Base-by-base conservation (phyloP, 2,888 invertebrate species). In the Microchrysa polita region DNA sequence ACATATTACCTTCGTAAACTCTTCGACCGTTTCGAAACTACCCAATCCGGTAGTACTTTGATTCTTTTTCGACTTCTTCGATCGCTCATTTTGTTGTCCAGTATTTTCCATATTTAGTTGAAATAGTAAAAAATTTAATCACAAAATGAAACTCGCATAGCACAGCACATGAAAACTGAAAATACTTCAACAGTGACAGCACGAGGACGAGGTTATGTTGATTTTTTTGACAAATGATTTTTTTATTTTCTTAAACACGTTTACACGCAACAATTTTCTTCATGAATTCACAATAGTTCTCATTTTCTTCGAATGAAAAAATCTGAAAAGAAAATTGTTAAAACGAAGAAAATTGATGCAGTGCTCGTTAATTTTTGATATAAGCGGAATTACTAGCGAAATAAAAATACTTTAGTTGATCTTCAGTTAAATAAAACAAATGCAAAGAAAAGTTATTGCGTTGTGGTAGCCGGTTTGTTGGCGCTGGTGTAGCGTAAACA, bases 91-190 rank as follows among this genome's bases (percentile, higher is more conserved):
- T 5, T 53, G 23, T 52, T 27, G 7, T 20, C 22, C 16, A 23
- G n/a, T 14, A 34, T 34, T 34, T 67, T 20, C 52, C 18, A 67
- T 67, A n/a, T n/a, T 65, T 14, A 22, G 14, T 18, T 0, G 7
- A 2, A 59, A 22, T 23, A n/a, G 27, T 5, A 34, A 34, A 34
- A 34, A 5, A 7, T 34, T 7, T 34, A 7, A 34, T 34, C 27
- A 34, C n/a, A n/a, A n/a, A n/a, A n/a, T n/a, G n/a, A n/a, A n/a
- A 40, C 9, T 1, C 34, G n/a, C 9, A 52, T n/a, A n/a, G n/a
- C 48, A 27, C n/a, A 18, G 65, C 67, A 67, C 67, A 53, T 67
- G 53, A 67, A 67, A 67, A 67, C 48, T n/a, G n/a, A n/a, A n/a
- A n/a, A n/a, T n/a, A n/a, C n/a, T 22, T 14, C 12, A 5, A n/a